Evolutionary conservation across 1,140 invertebrate species (phyloP), one percentile per base, ranked within the genome.

Genomic region (Pygmarrhopalites habei): DNA sequence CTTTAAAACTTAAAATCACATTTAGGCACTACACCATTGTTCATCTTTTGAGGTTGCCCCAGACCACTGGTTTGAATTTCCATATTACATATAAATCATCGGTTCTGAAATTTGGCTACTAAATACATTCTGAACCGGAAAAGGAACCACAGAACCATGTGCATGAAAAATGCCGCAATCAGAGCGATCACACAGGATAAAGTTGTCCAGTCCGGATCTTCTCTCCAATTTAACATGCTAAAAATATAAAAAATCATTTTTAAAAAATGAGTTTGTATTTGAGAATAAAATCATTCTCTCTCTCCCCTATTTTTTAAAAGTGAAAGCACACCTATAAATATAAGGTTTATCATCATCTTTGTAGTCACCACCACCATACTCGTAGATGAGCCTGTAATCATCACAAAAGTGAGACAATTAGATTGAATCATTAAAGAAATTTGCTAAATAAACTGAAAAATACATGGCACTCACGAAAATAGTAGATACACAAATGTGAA

Each of bases 381-480:
- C 51, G 51, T 55, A 55, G 14, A 55, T 55, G 14, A 28, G 3
- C 29, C 51, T 55, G 46, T 49, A 23, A 39, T 10, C 10, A 49
- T 49, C 7, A 49, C 46, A 49, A 49, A 12, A 7, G 21, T 19
- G 21, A 15, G 10, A 12, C 21, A 49, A 49, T 23, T n/a, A 10
- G 10, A 49, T 49, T n/a, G n/a, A n/a, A n/a, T n/a, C n/a, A n/a
- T n/a, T n/a, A n/a, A n/a, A n/a, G n/a, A n/a, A n/a, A n/a, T n/a
- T 49, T 23, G 14, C 47, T 10, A 49, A 23, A 14, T 21, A 12
- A 49, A 49, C 39, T 49, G 14, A 49, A n/a, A n/a, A n/a, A n/a
- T n/a, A n/a, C n/a, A n/a, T 41, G 39, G n/a, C 12, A 55, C 51
- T 55, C 29, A 55, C 51, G 51, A 29, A 19, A 55, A 55, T 14